Conservation (phyloP, 2,797 vertebrate species). For the Australoheros facetus region DNA sequence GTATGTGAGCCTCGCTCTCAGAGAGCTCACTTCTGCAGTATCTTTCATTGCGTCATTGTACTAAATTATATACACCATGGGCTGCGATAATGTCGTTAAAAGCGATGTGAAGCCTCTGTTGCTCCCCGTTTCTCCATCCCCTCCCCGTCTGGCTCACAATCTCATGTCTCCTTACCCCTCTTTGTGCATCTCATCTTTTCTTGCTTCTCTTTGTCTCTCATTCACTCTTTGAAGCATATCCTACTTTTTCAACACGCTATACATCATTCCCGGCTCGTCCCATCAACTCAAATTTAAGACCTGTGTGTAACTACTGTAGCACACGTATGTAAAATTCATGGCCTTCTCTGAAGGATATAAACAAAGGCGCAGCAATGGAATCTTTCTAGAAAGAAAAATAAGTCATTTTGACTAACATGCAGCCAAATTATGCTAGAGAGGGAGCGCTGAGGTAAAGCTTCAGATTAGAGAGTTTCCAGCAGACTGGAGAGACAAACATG, state of each 20-base stretch:
- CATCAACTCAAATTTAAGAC: conserved; percentile 20
- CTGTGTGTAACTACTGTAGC: neutral
- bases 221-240: conserved; percentile 34
- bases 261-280: neutral
- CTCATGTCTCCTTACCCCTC: conserved; percentile 21
- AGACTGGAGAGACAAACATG: conserved; percentile 61
- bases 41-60: conserved; percentile 68
- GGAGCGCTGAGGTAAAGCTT: conserved; percentile 31
- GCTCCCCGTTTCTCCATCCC: conserved; percentile 43
- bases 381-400: conserved; percentile 30
- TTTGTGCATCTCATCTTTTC: conserved; percentile 11
- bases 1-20: conserved; percentile 27
- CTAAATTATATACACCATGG: conserved; percentile 79
- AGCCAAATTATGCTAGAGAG: conserved; percentile 44
- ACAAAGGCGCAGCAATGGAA: conserved; percentile 27
- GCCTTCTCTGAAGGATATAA: conserved; percentile 12
- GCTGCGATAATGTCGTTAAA: conserved; percentile 76
- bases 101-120: conserved; percentile 71
- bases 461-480: conserved; percentile 57
- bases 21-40: conserved; percentile 50
- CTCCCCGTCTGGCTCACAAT: neutral
- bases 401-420: conserved; percentile 46
- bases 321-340: conserved; percentile 9
- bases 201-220: conserved; percentile 18
- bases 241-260: neutral